phyloP scores from a whole-genome alignment of 2,888 invertebrate genomes.

The Lepidocyrtinus sp. region DNA sequence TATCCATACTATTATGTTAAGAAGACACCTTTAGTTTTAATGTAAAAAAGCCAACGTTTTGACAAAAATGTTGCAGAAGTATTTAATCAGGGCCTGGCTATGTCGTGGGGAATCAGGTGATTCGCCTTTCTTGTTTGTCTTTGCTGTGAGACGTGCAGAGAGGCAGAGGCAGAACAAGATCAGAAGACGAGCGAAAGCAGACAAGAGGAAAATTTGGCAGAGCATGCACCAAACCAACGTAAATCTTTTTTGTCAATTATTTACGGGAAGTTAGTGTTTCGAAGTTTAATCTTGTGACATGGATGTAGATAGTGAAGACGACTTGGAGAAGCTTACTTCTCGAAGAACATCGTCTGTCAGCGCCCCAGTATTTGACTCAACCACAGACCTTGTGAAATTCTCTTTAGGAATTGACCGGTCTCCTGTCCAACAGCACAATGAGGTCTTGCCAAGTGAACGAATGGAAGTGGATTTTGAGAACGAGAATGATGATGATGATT shows the following conservation, averaged over 20 bases:
- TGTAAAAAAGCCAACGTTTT: no score
- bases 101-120: no score
- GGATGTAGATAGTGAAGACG: not conserved
- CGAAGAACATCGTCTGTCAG: not conserved
- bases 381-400: conserved; percentile 35
- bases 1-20: no score
- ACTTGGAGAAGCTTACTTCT: not conserved
- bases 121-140: no score
- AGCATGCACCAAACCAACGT: not conserved
- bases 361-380: conserved; percentile 28
- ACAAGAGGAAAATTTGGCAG: not conserved
- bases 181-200: no score
- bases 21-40: no score
- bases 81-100: no score
- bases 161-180: no score
- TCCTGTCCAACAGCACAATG: not conserved
- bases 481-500: not conserved
- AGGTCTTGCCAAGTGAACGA: not conserved
- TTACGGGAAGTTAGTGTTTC: not conserved
- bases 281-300: not conserved
- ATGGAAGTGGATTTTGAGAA: not conserved
- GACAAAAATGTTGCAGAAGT: no score
- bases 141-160: no score
- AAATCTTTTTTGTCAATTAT: not conserved
- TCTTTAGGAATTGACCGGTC: conserved; percentile 32